Conservation (phyloP, 2,888 invertebrate genomes). For the Ophion obscuratus region DNA sequence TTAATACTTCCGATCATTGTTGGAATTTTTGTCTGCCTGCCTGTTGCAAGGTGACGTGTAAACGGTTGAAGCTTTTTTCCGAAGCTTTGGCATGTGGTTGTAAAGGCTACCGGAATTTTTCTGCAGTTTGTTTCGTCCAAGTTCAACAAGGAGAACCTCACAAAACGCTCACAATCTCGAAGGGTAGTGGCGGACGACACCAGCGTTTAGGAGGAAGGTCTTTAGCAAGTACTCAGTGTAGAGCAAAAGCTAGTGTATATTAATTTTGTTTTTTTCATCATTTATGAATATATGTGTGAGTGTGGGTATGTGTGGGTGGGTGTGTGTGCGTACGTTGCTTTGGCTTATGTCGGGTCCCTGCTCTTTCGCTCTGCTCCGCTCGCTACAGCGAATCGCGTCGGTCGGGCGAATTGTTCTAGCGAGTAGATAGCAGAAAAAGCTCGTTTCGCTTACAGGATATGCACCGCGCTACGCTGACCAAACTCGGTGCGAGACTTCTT, state of each 20-base stretch:
- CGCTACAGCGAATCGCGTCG: slow-evolving; percentile 40
- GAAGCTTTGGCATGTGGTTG: neutral
- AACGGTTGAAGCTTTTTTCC: neutral
- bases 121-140: neutral
- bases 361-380: slow-evolving; percentile 47
- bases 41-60: too few relatives aligned
- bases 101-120: neutral
- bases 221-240: neutral
- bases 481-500: slow-evolving; percentile 30
- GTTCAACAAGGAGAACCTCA: too few relatives aligned
- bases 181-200: neutral
- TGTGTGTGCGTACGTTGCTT: neutral
- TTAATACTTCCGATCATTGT: too few relatives aligned
- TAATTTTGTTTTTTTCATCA: neutral
- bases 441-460: slow-evolving; percentile 47
- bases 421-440: slow-evolving; percentile 47
- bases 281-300: neutral
- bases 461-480: slow-evolving; percentile 31
- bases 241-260: neutral
- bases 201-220: neutral
- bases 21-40: too few relatives aligned
- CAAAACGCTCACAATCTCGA: neutral
- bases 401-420: slow-evolving; percentile 44
- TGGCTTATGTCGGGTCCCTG: slow-evolving; percentile 24
- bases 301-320: neutral